Base-by-base conservation (phyloP, 2,797 vertebrate genomes). In the Pelodytes ibericus region DNA sequence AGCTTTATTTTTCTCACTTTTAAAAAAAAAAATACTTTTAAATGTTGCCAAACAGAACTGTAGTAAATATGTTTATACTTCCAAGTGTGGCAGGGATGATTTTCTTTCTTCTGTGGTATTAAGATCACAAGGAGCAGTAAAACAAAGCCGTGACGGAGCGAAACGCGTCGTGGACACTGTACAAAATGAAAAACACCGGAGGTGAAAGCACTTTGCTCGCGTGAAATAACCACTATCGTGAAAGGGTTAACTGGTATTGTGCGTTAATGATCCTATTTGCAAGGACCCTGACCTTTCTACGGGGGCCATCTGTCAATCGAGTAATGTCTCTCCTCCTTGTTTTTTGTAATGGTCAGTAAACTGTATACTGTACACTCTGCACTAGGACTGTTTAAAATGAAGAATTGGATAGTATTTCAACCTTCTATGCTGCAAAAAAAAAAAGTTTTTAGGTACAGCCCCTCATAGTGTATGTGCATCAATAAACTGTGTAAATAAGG, bases 1-100 rank as follows among this genome's bases (percentile, higher is more conserved):
- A 95, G 90, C 89, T 91, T 93, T 90, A 88, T 88, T 90, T 89
- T 91, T 93, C 3, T n/a, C 18, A 20, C 22, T 91, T 89, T 88
- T 91, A 89, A 88, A 83, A 86, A 86, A 87, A 89, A 88, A 83
- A 86, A 86, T 87, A 87, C 85, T 90, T 92, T 87, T 88, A 86
- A 92, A 87, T 87, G 74, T 79, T 88, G 85, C 83, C n/a, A 74
- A 81, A 82, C 75, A 87, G 29, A 86, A 87, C 86, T 90, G 90
- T 94, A 93, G 90, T 94, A 92, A 93, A 91, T 92, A 89, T 90
- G 87, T 92, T 13, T 13, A 13, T 44, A 44, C 18, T 15, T 16
- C 41, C 18, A 13, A 13, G 15, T 3, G 41, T 44, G 41, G 7
- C 41, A 36, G 33, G 33, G 33, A 13, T n/a, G n/a, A n/a, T n/a